Base-by-base conservation (phyloP, 2,888 invertebrate species). In the Electrophaes corylata region DNA sequence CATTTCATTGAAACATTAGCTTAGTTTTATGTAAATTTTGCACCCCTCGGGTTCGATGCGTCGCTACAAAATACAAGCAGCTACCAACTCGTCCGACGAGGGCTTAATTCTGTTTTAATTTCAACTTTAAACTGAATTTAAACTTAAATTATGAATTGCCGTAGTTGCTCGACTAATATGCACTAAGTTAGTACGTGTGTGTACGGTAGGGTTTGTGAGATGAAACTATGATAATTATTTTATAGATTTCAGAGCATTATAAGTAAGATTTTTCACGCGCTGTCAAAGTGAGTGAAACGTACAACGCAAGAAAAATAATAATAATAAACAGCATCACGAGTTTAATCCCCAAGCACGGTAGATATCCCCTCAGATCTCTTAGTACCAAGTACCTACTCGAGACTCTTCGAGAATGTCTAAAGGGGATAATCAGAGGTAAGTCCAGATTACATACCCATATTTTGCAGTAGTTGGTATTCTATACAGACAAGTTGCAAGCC, bases 51-150 rank as follows among this genome's bases (percentile, higher is more conserved):
- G 43, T 44, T 57, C 60, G 45, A 60, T 60, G 61, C 71, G 65
- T 65, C 62, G 67, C 73, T 70, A 67, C 76, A 72, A 76, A 78
- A 77, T 75, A 75, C 73, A 71, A 69, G 72, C 56, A 60, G 47
- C 51, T 48, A 47, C 47, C 37, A 52, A 72, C 72, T 75, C 72
- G 69, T 64, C 64, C 49, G 71, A 71, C 70, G 66, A 69, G 65
- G 69, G 67, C 70, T 80, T 77, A 76, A 78, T 75, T 73, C 72
- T 70, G 72, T 76, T 79, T 78, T 75, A 81, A 81, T 81, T 79
- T 73, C 64, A 72, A 75, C 72, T 76, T 74, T 68, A 71, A 76
- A 75, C 72, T 72, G 57, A 71, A 71, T 75, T 78, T 67, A 66
- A 67, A 64, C 39, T 51, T 65, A 66, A 70, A 75, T 75, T 78